Evolutionary conservation across 2,888 invertebrate genomes (phyloP), one percentile per base, ranked within the genome.

Genomic region (Lasioglossum lativentre): DNA sequence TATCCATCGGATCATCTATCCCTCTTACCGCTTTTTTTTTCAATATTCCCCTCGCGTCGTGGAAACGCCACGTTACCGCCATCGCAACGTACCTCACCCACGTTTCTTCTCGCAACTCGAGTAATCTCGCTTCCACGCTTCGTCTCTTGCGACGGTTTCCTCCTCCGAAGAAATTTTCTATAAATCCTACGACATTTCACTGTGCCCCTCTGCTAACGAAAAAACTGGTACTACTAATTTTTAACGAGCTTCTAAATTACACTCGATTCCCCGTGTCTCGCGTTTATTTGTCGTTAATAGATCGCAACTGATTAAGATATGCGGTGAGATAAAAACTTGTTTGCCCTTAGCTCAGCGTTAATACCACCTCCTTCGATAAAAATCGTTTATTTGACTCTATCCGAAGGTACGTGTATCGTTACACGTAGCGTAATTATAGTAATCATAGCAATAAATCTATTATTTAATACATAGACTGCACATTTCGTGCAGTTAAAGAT

Each of bases 71-170:
- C 45, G 80, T 47, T 72, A 40, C 56, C 72, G 38, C 27, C 56
- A 71, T 75, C 42, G 71, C 81, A 42, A 34, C 56, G 42, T 72
- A 68, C 52, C 74, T 82, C 82, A 86, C 78, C 80, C 80, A 85
- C 82, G 68, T 79, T 79, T 73, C 75, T 78, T 86, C 85, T 45
- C 23, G 59, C 52, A 27, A 34, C 16, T 10, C 71, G 14, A 56
- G 56, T 78, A 74, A 78, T 74, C 47, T 73, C 72, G n/a, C 45
- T n/a, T 16, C 42, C 19, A 45, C 70, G 2, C 8, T 40, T 40
- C 34, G 6, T 30, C 27, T 34, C 27, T 3, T 4, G 6, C 3
- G 27, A 27, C 27, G 16, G 27, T 30, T 42, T 30, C 42, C 16
- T 4, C 34, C 14, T 30, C 1, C 27, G 27, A 63, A 6, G 66